Evolutionary conservation across 2,113 vertebrate species (phyloP).

Genomic region (Bos javanicus): DNA sequence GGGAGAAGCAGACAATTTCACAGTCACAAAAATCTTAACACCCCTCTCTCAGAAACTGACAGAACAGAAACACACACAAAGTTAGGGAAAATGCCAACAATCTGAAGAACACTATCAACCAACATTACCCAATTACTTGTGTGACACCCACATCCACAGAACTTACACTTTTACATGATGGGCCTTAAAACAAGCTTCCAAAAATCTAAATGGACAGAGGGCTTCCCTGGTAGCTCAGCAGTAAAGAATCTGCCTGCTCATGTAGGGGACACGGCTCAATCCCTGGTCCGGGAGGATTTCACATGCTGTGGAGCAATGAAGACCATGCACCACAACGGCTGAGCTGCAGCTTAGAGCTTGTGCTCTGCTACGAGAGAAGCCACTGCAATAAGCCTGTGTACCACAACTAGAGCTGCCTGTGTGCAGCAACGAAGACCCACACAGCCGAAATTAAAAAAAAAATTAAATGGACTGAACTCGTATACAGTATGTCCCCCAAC

Average conservation of each 20-base stretch:
- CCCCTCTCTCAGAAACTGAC: not conserved
- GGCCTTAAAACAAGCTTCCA: not conserved
- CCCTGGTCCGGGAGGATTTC: not conserved
- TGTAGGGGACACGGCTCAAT: not conserved
- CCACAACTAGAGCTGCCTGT: not conserved
- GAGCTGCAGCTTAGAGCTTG: not conserved
- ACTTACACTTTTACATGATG: not conserved
- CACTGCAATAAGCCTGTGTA: not conserved
- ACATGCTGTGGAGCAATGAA: not conserved
- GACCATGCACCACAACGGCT: fast-evolving
- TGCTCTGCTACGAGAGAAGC: not conserved
- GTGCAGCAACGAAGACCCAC: not conserved
- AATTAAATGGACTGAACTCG: not conserved
- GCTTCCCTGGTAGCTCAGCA: not conserved
- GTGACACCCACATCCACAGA: not conserved
- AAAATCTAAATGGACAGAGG: not conserved
- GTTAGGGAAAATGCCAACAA: not conserved
- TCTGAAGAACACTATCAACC: not conserved
- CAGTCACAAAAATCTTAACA: not conserved
- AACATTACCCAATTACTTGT: not conserved
- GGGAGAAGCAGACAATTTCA: not conserved
- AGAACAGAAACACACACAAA: not conserved
- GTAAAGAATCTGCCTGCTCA: not conserved
- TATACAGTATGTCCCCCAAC: not conserved
- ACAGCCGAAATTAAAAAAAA: not conserved